These are phyloP conservation scores for Noctilio leporinus DNA, from an alignment of 2,113 vertebrate species.

Conservation along the genomic window DNA sequence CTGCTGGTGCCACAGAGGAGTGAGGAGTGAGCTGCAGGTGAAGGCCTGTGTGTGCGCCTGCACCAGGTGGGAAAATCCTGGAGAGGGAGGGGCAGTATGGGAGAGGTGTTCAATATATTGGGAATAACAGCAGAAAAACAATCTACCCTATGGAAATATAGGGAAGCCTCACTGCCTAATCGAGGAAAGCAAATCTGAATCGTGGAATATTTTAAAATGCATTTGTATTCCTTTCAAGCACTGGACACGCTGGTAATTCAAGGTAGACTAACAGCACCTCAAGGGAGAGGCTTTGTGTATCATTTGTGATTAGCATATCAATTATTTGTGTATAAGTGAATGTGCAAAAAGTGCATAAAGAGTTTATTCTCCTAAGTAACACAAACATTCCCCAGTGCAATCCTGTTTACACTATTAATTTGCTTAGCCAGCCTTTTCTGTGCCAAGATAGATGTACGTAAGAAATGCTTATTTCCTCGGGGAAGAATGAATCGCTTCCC, in stretches of 20 bases:
- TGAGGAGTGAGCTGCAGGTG: not conserved
- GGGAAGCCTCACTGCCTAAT: constrained; percentile 44
- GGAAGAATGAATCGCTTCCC: constrained; percentile 71
- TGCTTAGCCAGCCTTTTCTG: constrained; percentile 69
- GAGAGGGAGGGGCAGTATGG: not conserved
- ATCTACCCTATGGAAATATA: constrained; percentile 50
- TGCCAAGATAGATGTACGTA: constrained; percentile 72
- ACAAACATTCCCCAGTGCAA: constrained; percentile 62
- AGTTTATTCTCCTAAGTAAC: constrained; percentile 69
- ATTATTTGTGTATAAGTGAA: constrained; percentile 67
- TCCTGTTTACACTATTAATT: constrained; percentile 72
- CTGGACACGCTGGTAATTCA: constrained; percentile 51
- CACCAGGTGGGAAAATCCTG: not conserved
- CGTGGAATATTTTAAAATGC: constrained; percentile 45
- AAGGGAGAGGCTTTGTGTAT: constrained; percentile 53
- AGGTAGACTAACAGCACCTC: constrained; percentile 54
- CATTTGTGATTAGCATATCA: constrained; percentile 67
- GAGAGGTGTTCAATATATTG: constrained; percentile 18
- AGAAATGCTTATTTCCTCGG: constrained; percentile 72
- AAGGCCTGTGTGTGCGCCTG: not conserved
- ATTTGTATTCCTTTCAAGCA: constrained; percentile 58
- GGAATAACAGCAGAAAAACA: constrained; percentile 23
- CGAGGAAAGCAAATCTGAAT: constrained; percentile 43
- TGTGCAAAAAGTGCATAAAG: constrained; percentile 64
- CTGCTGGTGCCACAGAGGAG: not conserved